A percentile compares a stretch with the other conserved stretches of the same genome.
phyloP scores from a whole-genome alignment of 2,113 vertebrate species.

The Brevimyrus niger region DNA sequence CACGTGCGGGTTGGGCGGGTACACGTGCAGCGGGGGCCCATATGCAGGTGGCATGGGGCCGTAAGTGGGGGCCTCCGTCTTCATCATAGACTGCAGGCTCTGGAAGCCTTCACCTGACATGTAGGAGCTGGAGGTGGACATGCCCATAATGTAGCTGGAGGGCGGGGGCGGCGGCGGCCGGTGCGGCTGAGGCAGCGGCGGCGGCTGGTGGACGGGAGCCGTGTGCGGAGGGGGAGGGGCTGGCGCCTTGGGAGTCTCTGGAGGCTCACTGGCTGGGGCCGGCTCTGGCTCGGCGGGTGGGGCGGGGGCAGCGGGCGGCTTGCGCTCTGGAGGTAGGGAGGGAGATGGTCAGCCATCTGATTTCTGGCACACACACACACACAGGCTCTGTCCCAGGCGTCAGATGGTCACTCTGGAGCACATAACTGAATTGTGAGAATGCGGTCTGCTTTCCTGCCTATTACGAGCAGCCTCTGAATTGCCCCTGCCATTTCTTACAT shows the following conservation, averaged over 20 bases:
- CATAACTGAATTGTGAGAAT: neutral
- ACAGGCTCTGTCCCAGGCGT: constrained; percentile 42
- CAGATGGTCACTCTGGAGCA: neutral
- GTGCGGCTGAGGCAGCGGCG: constrained; percentile 80
- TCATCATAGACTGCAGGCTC: constrained; percentile 96
- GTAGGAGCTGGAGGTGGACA: constrained; percentile 92
- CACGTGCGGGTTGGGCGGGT: constrained; percentile 58
- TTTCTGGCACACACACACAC: neutral
- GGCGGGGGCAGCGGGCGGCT: constrained; percentile 65
- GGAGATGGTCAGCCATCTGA: neutral
- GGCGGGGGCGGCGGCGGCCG: constrained; percentile 79
- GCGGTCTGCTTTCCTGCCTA: neutral
- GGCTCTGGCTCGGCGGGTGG: constrained; percentile 67
- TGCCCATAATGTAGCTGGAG: constrained; percentile 83
- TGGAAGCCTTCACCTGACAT: constrained; percentile 95
- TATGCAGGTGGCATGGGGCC: constrained; percentile 77
- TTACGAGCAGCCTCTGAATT: neutral
- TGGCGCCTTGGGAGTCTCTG: constrained; percentile 69
- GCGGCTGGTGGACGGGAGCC: constrained; percentile 79
- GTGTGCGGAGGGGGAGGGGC: constrained; percentile 82
- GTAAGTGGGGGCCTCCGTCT: constrained; percentile 83
- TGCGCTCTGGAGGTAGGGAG: constrained; percentile 65
- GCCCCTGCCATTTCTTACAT: neutral
- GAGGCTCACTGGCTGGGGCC: constrained; percentile 54
- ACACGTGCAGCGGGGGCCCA: constrained; percentile 78